Base-by-base conservation (phyloP, 2,797 vertebrate species). In the Catamblyrhynchus diadema region DNA sequence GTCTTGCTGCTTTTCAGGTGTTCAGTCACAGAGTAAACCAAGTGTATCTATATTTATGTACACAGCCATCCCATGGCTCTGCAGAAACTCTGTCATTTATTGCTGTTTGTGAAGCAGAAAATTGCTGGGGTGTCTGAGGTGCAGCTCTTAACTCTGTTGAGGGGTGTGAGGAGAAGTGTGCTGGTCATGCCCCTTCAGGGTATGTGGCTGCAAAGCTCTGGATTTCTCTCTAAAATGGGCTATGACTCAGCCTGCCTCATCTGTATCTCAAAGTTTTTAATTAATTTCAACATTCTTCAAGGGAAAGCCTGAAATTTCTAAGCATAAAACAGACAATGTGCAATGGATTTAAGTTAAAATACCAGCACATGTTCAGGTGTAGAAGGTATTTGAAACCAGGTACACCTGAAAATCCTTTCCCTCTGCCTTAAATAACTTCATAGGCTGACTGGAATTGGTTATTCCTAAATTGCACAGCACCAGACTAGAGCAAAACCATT, bases 261-360 rank as follows among this genome's bases (percentile, higher is more conserved):
- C 15, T 41, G 39, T 41, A 28, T 50, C 27, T 50, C 27, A 18
- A 50, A 50, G 27, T 50, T 50, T 30, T 30, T 30, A 41, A 41
- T 41, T 41, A 14, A 30, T 18, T 30, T 66, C 21, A 28, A 0
- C 41, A 3, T 24, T 70, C 69, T 60, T 61, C n/a, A 48, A 30
- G 44, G 11, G 53, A 67, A 39, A 7, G 6, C 25, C 62, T 65
- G 35, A 33, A 32, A 50, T 20, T 60, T 61, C 50, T 14, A 27
- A 59, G 27, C 2, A 1, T 23, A 12, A 44, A 62, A 1, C n/a
- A 70, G 16, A 12, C 1, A 0, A 28, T 32, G 5, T 25, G 6
- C 13, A 22, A 5, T 16, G 27, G n/a, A 17, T 22, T 72, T 19
- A 23, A 19, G 30, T 73, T 24, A 56, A 94, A 82, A 59, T 33